These are phyloP conservation scores for Anomalospiza imberbis DNA, from an alignment of 2,797 vertebrate species.

Conservation along the genomic window DNA sequence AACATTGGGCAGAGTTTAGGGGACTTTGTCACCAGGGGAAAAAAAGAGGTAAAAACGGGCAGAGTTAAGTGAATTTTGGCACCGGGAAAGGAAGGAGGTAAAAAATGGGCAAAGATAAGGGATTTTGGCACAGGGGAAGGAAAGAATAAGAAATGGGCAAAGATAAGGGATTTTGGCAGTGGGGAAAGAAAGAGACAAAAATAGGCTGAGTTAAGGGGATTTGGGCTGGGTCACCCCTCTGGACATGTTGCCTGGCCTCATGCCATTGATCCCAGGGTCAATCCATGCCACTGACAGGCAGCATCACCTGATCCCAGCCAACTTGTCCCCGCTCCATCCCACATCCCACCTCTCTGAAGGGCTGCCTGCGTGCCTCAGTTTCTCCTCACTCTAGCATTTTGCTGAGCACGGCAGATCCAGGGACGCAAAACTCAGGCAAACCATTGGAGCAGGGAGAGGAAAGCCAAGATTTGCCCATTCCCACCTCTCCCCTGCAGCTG, in stretches of 20 bases:
- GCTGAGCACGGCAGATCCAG: not conserved
- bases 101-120: not conserved
- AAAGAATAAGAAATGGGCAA: not conserved
- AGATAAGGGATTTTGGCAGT: not conserved
- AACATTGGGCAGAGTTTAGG: not conserved
- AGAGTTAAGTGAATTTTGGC: not conserved
- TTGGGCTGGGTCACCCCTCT: not conserved
- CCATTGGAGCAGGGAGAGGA: not conserved
- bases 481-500: not conserved
- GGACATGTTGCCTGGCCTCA: rapidly evolving
- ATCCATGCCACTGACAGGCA: not conserved
- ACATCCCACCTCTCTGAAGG: not conserved
- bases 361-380: slow-evolving; percentile 40
- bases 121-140: not conserved
- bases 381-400: not conserved
- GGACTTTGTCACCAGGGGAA: not conserved
- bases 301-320: not conserved
- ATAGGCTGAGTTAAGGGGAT: not conserved
- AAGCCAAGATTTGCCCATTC: not conserved
- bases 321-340: not conserved
- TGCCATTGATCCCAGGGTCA: not conserved
- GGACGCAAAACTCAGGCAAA: rapidly evolving
- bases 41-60: not conserved
- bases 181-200: not conserved
- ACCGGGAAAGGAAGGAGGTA: not conserved